phyloP scores from a whole-genome alignment of 2,113 vertebrate species.

The Mixornis gularis region DNA sequence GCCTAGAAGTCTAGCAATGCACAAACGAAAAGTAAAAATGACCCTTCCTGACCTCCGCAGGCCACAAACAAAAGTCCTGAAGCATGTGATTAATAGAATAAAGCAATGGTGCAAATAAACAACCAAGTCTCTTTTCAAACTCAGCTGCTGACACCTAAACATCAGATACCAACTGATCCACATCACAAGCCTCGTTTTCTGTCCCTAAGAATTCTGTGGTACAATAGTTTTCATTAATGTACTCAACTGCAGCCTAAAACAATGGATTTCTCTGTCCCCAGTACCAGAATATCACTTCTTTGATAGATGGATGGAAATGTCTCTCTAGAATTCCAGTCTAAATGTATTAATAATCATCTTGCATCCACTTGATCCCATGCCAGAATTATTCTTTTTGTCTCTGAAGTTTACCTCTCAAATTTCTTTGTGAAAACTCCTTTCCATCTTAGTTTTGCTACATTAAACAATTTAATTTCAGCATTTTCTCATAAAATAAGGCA shows the following conservation, averaged over 20 bases:
- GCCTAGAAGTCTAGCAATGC: conserved; percentile 38
- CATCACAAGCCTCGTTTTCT: conserved; percentile 58
- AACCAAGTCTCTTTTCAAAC: conserved; percentile 61
- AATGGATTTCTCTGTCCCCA: background rate
- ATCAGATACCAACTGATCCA: conserved; percentile 54
- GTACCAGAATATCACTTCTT: background rate
- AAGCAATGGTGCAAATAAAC: conserved; percentile 60
- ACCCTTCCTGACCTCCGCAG: conserved; percentile 43
- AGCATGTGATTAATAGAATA: conserved; percentile 65
- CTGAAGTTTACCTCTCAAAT: background rate
- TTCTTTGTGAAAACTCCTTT: background rate
- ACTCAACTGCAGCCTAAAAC: background rate
- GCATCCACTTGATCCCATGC: background rate
- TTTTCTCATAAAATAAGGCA: background rate
- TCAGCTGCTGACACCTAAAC: conserved; percentile 64
- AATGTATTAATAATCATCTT: background rate
- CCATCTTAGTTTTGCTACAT: background rate
- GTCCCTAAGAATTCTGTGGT: conserved; percentile 41
- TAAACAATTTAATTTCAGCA: background rate
- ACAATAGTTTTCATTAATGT: background rate
- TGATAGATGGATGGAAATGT: background rate
- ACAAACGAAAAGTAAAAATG: conserved; percentile 48
- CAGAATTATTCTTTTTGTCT: background rate
- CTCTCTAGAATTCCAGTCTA: background rate
- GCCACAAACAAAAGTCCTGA: conserved; percentile 57